Evolutionary conservation across 2,797 vertebrate species (phyloP).

Genomic region (Neosilurus hyrtlii): DNA sequence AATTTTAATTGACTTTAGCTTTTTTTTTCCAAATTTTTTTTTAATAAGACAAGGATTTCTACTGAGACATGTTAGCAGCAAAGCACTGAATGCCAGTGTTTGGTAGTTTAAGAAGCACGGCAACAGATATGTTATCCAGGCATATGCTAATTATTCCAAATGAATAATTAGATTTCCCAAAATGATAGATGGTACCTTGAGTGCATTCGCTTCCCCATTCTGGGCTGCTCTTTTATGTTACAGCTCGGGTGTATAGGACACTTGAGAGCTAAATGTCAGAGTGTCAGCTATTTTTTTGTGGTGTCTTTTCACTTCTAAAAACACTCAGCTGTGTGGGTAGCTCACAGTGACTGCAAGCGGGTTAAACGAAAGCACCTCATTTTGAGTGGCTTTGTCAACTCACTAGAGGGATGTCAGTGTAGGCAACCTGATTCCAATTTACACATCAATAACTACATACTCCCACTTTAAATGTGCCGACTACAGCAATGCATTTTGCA

Average conservation of each 20-base stretch:
- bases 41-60: not conserved
- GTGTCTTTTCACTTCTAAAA: not conserved
- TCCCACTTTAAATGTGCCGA: not conserved
- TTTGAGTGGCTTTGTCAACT: conserved; percentile 12
- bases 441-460: conserved; percentile 25
- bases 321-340: not conserved
- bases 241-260: not conserved
- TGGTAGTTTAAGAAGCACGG: not conserved
- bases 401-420: not conserved
- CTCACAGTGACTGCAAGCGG: not conserved
- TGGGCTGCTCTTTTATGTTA: not conserved
- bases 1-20: not conserved
- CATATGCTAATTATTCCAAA: not conserved
- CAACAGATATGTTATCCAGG: not conserved
- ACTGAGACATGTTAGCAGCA: not conserved
- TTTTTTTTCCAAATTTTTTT: not conserved
- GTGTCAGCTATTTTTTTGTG: not conserved
- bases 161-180: conserved; percentile 5
- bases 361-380: conserved; percentile 25
- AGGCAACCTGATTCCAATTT: conserved; percentile 20
- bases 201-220: not conserved
- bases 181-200: conserved; percentile 6
- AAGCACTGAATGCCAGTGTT: not conserved
- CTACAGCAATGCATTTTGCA: not conserved
- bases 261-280: not conserved